phyloP scores from a whole-genome alignment of 1,140 invertebrate genomes.

The Homalodisca vitripennis region DNA sequence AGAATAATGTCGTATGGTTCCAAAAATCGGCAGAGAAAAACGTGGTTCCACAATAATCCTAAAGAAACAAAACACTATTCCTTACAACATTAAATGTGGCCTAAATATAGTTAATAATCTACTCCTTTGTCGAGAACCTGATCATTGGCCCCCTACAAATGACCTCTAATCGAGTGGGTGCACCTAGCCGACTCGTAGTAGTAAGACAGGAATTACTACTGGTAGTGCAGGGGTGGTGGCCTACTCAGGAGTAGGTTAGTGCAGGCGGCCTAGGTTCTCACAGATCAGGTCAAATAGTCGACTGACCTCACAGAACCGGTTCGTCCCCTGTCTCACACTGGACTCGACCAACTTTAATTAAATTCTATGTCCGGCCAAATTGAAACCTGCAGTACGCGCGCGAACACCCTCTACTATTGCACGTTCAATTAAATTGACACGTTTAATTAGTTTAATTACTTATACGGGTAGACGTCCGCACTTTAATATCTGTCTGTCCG shows the following conservation, averaged over 20 bases:
- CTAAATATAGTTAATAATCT: no score
- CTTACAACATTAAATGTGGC: no score
- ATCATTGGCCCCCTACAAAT: no score
- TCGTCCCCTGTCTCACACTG: not conserved
- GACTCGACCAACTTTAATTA: not conserved
- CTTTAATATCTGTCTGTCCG: conserved; percentile 8
- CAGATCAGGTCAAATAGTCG: not conserved
- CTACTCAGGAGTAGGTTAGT: conserved; percentile 12
- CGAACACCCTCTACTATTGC: conserved; percentile 8
- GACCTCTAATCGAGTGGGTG: no score
- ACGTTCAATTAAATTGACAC: conserved; percentile 16
- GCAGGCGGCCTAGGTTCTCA: no score
- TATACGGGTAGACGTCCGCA: not conserved
- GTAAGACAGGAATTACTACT: conserved; percentile 4
- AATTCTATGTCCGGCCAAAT: conserved; percentile 15
- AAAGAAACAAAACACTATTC: no score
- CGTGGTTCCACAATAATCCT: no score
- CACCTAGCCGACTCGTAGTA: no score
- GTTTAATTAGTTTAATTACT: conserved; percentile 25
- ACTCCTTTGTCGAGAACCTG: no score
- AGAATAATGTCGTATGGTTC: no score
- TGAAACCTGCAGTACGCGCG: conserved; percentile 7
- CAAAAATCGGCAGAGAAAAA: no score
- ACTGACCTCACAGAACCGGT: not conserved
- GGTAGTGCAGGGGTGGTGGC: not conserved